Base-by-base conservation (phyloP, 2,113 vertebrate genomes). In the Rattus rattus region DNA sequence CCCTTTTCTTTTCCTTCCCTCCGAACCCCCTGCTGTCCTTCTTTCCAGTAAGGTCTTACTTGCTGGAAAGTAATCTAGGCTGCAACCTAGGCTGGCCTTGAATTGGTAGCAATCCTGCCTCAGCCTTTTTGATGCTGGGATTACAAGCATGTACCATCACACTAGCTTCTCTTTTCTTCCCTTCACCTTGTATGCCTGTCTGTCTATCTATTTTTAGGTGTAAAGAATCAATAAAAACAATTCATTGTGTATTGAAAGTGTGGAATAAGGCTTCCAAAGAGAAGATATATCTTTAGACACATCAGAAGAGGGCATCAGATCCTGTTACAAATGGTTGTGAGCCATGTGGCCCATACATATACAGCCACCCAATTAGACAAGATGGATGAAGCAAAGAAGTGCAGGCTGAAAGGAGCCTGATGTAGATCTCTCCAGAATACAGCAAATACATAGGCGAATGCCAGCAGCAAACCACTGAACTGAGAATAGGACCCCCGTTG, bases 191-290 rank as follows among this genome's bases (percentile, higher is more conserved):
- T 10, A 19, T 1, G 2, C 22, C 36, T 19, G 36, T n/a, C 36
- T 72, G 36, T 72, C 16, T n/a, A 3, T 79, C 76, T 30, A 2
- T 80, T 54, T 54, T 80, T 54, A 26, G 19, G 7, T 54, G 7
- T 52, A 54, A 52, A 54, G 77, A 80, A 80, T 54, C 7, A 79
- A 79, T 79, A 52, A 79, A 79, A 79, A 79, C 47, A 79, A 28
- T 79, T 30, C 28, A 54, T 79, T 54, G 14, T 49, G 49, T 33
- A 79, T 52, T 79, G 13, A 52, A 47, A 47, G 43, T 39, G 39
- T 72, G 36, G 36, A 72, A 20, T 73, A 73, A 73, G 19, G 70
- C 83, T 95, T 92, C 69, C n/a, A 33, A 88, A 93, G 76, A 85
- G 65, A 33, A 36, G 83, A 47, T 86, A 43, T 43, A 43, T 43